Conservation (phyloP, 2,888 invertebrate genomes). For the Apomyelois bistriatella region DNA sequence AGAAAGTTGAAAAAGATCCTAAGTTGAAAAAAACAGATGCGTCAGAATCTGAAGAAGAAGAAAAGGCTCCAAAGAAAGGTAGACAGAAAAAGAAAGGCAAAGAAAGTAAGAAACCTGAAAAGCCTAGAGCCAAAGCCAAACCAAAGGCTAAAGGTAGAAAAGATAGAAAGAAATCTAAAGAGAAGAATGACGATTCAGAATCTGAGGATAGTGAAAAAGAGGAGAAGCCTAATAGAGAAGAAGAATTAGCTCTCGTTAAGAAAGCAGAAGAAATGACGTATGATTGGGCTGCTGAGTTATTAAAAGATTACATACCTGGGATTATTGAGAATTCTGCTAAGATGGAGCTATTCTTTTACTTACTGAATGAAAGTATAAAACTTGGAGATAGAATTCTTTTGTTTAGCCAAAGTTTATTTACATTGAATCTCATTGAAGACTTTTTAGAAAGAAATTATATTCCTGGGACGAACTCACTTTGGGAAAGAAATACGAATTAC, state of each 20-base stretch:
- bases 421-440: conserved; percentile 96
- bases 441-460: conserved; percentile 88
- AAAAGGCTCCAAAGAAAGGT: conserved; percentile 40
- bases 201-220: conserved; percentile 80
- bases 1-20: conserved; percentile 37
- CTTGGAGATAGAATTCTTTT: conserved; percentile 94
- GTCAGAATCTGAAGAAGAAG: conserved; percentile 57
- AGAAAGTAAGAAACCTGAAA: conserved; percentile 54
- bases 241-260: conserved; percentile 77
- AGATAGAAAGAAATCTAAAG: conserved; percentile 69
- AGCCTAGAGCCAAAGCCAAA: conserved; percentile 55
- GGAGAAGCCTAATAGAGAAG: conserved; percentile 80
- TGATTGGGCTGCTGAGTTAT: conserved; percentile 91
- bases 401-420: conserved; percentile 97
- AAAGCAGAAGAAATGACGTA: conserved; percentile 92
- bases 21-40: conserved; percentile 31
- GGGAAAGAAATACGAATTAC: conserved; percentile 93
- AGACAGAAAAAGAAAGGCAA: conserved; percentile 50
- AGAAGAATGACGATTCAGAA: conserved; percentile 75
- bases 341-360: conserved; percentile 95
- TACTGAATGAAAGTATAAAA: conserved; percentile 92
- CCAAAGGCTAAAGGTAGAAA: conserved; percentile 66
- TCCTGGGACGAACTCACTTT: conserved; percentile 85
- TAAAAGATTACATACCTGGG: conserved; percentile 93
- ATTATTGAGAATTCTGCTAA: conserved; percentile 95